These are phyloP conservation scores for Notoglanidium macrostoma DNA, from an alignment of 2,797 vertebrate genomes.

Conservation along the genomic window DNA sequence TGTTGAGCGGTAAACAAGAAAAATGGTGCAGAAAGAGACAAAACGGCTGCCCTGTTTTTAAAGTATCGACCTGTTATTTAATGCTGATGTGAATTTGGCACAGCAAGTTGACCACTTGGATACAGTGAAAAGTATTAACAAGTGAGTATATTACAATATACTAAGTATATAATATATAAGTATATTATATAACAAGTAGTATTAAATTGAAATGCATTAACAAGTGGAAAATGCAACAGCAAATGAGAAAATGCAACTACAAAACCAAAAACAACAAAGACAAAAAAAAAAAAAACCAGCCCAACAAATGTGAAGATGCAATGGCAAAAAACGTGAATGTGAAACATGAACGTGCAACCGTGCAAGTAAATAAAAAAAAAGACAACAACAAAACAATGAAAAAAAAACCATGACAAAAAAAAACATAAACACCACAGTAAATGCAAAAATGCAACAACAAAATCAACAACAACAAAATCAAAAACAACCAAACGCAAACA, in stretches of 20 bases:
- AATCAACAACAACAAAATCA: not conserved
- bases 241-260: not conserved
- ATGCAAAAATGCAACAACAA: not conserved
- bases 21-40: slow-evolving; percentile 19
- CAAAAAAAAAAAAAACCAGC: not conserved
- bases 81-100: not conserved
- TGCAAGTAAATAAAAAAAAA: not conserved
- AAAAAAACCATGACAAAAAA: not conserved
- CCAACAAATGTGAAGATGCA: not conserved
- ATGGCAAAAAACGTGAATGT: not conserved
- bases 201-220: not conserved
- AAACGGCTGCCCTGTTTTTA: slow-evolving; percentile 2
- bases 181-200: too few relatives aligned
- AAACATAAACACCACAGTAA: not conserved
- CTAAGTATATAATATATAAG: too few relatives aligned
- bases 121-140: not conserved
- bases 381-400: not conserved
- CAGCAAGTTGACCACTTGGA: not conserved
- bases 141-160: too few relatives aligned
- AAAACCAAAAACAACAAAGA: not conserved
- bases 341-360: too few relatives aligned
- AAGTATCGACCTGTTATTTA: not conserved
- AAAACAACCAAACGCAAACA: not conserved
- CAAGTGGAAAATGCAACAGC: not conserved
- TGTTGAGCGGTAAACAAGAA: slow-evolving; percentile 14